Conservation (phyloP, 2,888 invertebrate species). For the Spodoptera littoralis region DNA sequence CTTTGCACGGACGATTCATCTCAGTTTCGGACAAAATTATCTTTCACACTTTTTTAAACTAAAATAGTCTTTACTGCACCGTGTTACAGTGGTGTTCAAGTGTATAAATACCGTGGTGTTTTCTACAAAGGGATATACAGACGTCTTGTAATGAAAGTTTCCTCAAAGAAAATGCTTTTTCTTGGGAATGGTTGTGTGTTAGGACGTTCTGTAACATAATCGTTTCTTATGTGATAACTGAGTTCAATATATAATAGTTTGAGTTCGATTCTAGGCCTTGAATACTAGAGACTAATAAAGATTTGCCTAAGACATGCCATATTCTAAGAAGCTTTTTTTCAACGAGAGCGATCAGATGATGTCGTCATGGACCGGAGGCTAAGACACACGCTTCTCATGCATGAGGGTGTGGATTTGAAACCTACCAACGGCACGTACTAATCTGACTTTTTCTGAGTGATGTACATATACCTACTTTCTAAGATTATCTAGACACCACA, state of each 20-base stretch:
- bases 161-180: slow-evolving; percentile 39
- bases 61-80: slow-evolving; percentile 5
- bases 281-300: too few relatives aligned
- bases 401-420: too few relatives aligned
- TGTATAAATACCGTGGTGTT: slow-evolving; percentile 21
- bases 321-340: too few relatives aligned
- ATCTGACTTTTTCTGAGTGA: too few relatives aligned
- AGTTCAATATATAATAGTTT: slow-evolving; percentile 7
- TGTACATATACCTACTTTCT: too few relatives aligned
- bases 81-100: not conserved
- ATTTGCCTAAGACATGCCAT: too few relatives aligned
- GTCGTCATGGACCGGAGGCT: too few relatives aligned
- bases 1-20: slow-evolving; percentile 36
- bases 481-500: too few relatives aligned
- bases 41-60: not conserved
- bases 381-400: too few relatives aligned
- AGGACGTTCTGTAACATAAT: slow-evolving; percentile 13
- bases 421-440: too few relatives aligned
- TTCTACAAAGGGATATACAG: slow-evolving; percentile 32
- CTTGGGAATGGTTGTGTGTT: slow-evolving; percentile 29
- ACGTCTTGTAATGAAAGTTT: slow-evolving; percentile 44
- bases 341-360: too few relatives aligned
- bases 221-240: slow-evolving; percentile 20
- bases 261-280: not conserved
- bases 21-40: slow-evolving; percentile 28